Evolutionary conservation across 2,113 vertebrate genomes (phyloP), one percentile per base, ranked within the genome.

Genomic region (Poeciliopsis turrubarensis): DNA sequence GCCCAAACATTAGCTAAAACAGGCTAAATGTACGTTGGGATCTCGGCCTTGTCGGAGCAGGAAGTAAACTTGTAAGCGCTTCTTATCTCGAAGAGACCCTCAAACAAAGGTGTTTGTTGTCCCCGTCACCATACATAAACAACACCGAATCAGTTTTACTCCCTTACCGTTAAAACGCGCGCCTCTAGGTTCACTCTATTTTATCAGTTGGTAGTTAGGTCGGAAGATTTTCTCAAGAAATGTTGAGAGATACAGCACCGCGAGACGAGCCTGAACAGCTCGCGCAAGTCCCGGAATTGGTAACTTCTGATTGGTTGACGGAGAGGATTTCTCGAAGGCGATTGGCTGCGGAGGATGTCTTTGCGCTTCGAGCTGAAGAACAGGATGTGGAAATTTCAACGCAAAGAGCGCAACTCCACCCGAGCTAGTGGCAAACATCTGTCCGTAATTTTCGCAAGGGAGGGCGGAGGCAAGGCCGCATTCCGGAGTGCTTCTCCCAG

Each of bases 41-140:
- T 87, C 34, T 86, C 76, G 92, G 92, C 91, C 92, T 93, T 83
- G 75, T 87, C 76, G 70, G 87, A 94, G 79, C 94, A 94, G 94
- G 94, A 95, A 95, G 94, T 95, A 89, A 65, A 92, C 83, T 86
- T 87, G 83, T 85, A 87, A 79, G 78, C 91, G 87, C 77, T 62
- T 71, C 82, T 84, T 72, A 79, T 61, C 26, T 65, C 78, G 75
- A 87, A 85, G 67, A 30, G 76, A 41, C 60, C 62, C 41, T 54
- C 70, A n/a, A 71, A 79, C 31, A 75, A 72, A 68, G 32, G 22
- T 31, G 63, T 27, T 26, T 37, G 67, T 68, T 37, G 29, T 30
- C 1, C 1, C n/a, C 3, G 57, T 69, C 4, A 57, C 61, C 27
- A 70, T 3, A 27, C 5, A n/a, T 60, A 82, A 77, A 31, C 6